Base-by-base conservation (phyloP, 1,140 invertebrate species). In the Brachystomella parvula region DNA sequence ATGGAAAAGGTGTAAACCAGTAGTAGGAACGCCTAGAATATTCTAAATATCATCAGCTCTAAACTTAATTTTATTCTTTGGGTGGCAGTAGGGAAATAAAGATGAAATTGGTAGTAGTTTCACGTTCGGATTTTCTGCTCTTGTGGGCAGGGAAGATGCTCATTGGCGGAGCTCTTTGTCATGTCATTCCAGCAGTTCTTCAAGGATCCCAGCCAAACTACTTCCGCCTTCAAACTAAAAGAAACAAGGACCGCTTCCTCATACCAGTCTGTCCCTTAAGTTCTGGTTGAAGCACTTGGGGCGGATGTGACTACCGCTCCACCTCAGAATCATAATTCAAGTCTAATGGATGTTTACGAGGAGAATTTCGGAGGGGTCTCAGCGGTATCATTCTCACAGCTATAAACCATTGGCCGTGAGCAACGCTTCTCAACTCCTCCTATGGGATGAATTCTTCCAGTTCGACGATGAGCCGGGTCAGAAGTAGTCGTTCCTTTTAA, bases 331-430 rank as follows among this genome's bases (percentile, higher is more conserved):
- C 49, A 53, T 53, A 53, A 53, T 24, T 53, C 49, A 53, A 53
- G 12, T 6, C 49, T 53, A 53, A 53, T 53, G 49, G 49, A 53
- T 53, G 49, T 53, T 53, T 53, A 53, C 49, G 49, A 24, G 49
- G 24, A n/a, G n/a, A 44, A 44, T 44, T 44, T n/a, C n/a, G 39
- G 9, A 44, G 39, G 39, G 9, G 49, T 53, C 49, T 53, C 49
- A 53, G 49, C 49, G 49, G 49, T 19, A 53, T 53, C 24, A 53
- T 53, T 53, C 24, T 9, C 9, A 6, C 49, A 12, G 3, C 49
- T 24, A 17, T 3, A 53, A 44, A 44, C 39, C 9, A 44, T 44
- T 44, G 9, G n/a, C 39, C n/a, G 9, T 44, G 39, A n/a, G 39
- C 64, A 39, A 58, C 15, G 32, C n/a, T n/a, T n/a, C n/a, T n/a